Evolutionary conservation across 2,113 vertebrate genomes (phyloP).

Genomic region (Saguinus imperator): DNA sequence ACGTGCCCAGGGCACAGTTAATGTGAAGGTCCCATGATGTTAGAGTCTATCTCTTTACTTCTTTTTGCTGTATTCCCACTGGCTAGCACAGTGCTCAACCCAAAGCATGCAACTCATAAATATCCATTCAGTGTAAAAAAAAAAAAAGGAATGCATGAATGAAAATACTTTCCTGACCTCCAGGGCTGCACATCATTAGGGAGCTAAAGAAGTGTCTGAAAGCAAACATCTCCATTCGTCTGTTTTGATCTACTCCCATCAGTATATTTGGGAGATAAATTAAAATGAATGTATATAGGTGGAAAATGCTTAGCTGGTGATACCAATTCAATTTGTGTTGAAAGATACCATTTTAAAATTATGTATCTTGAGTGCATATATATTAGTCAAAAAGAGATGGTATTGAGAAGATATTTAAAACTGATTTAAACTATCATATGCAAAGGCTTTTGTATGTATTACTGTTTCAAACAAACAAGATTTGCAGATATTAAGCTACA

Average conservation of each 20-base stretch:
- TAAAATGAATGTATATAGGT: not conserved
- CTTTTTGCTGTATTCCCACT: not conserved
- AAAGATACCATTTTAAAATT: not conserved
- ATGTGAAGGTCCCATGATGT: not conserved
- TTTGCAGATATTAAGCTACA: not conserved
- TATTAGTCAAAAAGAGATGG: not conserved
- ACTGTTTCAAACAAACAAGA: not conserved
- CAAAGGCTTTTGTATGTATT: not conserved
- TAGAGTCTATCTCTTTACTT: not conserved
- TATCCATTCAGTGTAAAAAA: not conserved
- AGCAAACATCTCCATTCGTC: not conserved
- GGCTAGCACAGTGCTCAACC: not conserved
- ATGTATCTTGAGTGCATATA: not conserved
- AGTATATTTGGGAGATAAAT: not conserved
- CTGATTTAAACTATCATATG: not conserved
- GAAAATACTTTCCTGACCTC: not conserved
- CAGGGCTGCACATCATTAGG: not conserved
- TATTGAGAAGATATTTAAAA: not conserved
- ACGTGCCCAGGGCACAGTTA: not conserved
- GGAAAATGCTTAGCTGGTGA: not conserved
- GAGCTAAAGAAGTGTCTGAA: not conserved
- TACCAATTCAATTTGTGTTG: not conserved
- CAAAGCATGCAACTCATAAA: not conserved
- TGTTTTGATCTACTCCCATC: not conserved
- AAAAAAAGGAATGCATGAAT: not conserved